Evolutionary conservation across 2,113 vertebrate genomes (phyloP), one percentile per base, ranked within the genome.

Genomic region (Mirza zaza): DNA sequence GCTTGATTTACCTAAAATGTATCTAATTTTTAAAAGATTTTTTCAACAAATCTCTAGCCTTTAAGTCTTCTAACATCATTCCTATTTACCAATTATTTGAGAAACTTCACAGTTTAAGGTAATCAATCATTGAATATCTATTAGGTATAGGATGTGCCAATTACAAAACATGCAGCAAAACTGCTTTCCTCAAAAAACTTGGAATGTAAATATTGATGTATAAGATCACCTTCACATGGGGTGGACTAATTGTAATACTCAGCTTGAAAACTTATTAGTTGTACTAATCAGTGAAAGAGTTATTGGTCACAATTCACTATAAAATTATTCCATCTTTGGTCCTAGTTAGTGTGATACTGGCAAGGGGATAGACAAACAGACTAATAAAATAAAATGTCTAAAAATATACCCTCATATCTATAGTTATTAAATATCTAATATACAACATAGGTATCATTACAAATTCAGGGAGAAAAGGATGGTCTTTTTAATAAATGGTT

Each of bases 151-250:
- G 59, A 70, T 90, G 42, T 39, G 32, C 4, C 39, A 94, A 14
- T 57, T 92, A 48, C 42, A 96, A 70, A 95, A 94, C 27, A 91
- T 61, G 8, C 13, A 59, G 45, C 34, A 96, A 90, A 93, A 65
- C 5, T 81, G 50, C 34, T 94, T 87, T 87, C n/a, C 15, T 77
- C 11, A 77, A 96, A 73, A 29, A 93, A 84, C 12, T 48, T 61
- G 55, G 17, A 92, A 39, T 59, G 23, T 82, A 96, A 87, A 80
- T 92, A 85, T 87, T 63, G 63, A 87, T 59, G 8, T 42, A n/a
- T 65, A 88, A 67, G 21, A n/a, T 82, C 9, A 34, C n/a, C 42
- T 81, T 83, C 21, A 18, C 29, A 68, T 23, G 45, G 34, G 13
- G 8, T 71, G 63, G 20, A 92, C 48, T 87, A n/a, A 32, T 71